phyloP scores from a whole-genome alignment of 2,888 invertebrate species.

The Tupiocoris notatus region DNA sequence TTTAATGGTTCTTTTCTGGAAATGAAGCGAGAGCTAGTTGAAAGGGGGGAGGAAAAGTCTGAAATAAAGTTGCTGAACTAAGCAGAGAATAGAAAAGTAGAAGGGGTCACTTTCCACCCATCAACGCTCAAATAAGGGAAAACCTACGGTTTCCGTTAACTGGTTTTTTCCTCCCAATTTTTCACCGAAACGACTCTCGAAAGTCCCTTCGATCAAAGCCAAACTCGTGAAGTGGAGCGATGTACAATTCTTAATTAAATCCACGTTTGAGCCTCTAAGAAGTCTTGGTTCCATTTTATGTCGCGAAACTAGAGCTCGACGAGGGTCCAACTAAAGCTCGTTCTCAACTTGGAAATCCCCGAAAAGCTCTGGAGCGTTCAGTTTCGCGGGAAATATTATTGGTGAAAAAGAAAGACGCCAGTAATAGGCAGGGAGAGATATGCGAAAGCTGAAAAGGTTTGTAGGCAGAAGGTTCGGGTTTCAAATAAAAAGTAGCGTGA shows the following conservation, averaged over 20 bases:
- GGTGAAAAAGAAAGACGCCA: too few species aligned
- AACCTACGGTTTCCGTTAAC: not conserved
- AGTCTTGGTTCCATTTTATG: constrained; percentile 24
- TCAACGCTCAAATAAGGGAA: not conserved
- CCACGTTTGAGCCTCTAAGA: constrained; percentile 22
- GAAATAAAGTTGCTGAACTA: constrained; percentile 36
- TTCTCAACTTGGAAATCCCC: not conserved
- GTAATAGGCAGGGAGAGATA: too few species aligned
- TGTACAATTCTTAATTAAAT: constrained; percentile 37
- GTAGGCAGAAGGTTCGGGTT: too few species aligned
- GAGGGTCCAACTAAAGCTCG: constrained; percentile 11
- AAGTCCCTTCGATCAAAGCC: not conserved
- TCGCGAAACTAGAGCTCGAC: not conserved
- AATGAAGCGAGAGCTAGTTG: not conserved
- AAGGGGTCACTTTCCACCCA: constrained; percentile 3
- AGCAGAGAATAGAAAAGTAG: constrained; percentile 16
- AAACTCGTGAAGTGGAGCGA: constrained; percentile 11
- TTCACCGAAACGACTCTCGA: not conserved
- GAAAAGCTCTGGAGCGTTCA: not conserved
- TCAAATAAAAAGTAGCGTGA: too few species aligned
- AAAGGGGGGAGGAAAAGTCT: not conserved
- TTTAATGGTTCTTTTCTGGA: constrained; percentile 25
- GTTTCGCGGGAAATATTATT: not conserved
- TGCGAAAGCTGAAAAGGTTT: too few species aligned
- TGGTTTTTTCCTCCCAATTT: too few species aligned